Evolutionary conservation across 2,888 invertebrate genomes (phyloP).

Genomic region (Eristalis pertinax): DNA sequence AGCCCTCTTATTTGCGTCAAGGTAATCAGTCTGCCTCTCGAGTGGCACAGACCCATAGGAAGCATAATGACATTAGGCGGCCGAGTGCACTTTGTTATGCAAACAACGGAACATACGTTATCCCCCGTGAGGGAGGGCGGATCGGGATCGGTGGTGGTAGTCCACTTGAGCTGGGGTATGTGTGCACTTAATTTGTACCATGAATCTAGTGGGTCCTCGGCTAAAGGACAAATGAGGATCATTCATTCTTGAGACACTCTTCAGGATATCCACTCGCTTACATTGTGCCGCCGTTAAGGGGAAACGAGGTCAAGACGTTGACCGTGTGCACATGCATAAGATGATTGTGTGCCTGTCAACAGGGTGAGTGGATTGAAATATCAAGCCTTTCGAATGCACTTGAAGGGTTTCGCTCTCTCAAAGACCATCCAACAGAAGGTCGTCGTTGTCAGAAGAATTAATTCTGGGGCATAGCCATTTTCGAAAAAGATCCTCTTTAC

Average conservation of each 20-base stretch:
- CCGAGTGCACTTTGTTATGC: slow-evolving; percentile 56
- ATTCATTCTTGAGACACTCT: slow-evolving; percentile 65
- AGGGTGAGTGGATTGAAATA: not conserved
- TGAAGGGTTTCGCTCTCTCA: not conserved
- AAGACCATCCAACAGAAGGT: too few relatives aligned
- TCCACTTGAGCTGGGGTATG: slow-evolving; percentile 33
- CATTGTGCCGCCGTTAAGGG: not conserved
- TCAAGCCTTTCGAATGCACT: not conserved
- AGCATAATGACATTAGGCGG: slow-evolving; percentile 46
- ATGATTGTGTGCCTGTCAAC: not conserved
- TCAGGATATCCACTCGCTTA: slow-evolving; percentile 7
- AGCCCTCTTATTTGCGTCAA: slow-evolving; percentile 40
- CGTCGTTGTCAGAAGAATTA: too few relatives aligned
- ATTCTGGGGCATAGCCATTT: too few relatives aligned
- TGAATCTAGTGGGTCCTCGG: slow-evolving; percentile 33
- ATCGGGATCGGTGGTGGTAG: slow-evolving; percentile 2
- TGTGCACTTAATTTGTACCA: slow-evolving; percentile 43
- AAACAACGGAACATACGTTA: slow-evolving; percentile 37
- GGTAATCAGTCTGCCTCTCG: slow-evolving; percentile 58
- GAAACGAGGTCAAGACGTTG: not conserved
- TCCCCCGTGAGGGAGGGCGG: not conserved
- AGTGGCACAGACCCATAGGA: slow-evolving; percentile 2
- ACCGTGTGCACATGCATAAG: not conserved
- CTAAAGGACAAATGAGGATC: slow-evolving; percentile 51
- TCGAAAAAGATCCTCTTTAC: too few relatives aligned